phyloP scores from a whole-genome alignment of 2,797 vertebrate genomes.

The Hozukius guyotensis region DNA sequence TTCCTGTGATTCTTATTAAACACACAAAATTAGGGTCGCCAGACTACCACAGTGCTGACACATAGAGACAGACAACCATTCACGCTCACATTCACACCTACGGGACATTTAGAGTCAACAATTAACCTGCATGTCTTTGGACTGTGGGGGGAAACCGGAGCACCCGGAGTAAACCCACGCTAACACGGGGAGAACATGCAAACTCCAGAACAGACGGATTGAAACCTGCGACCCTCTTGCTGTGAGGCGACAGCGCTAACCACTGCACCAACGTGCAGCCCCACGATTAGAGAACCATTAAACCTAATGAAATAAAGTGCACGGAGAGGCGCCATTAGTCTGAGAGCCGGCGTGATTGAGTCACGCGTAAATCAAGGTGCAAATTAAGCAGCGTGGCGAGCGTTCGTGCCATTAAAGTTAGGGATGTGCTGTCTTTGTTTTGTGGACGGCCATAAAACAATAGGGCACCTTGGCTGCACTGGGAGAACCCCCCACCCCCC shows the following conservation, averaged over 20 bases:
- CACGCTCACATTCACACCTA: no score
- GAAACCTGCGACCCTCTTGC: no score
- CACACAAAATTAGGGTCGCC: constrained; percentile 56
- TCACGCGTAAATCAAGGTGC: constrained; percentile 51
- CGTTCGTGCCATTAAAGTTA: constrained; percentile 45
- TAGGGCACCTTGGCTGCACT: constrained; percentile 50
- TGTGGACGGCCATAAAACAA: constrained; percentile 55
- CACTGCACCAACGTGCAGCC: no score
- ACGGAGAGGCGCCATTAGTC: constrained; percentile 53
- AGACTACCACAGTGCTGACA: no score
- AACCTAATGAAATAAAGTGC: constrained; percentile 66
- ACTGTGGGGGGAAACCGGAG: no score
- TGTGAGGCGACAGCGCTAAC: no score
- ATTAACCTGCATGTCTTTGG: no score
- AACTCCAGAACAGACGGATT: no score
- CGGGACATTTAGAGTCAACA: no score
- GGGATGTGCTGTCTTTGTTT: constrained; percentile 59
- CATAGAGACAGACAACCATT: no score
- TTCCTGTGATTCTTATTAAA: constrained; percentile 61
- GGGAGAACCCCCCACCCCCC: neutral
- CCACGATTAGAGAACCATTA: constrained; percentile 41
- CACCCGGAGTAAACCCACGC: no score
- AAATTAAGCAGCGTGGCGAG: constrained; percentile 52
- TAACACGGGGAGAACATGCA: no score
- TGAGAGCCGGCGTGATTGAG: constrained; percentile 58